Percentiles rank a stretch among this genome's conserved stretches.
Evolutionary conservation across 2,113 vertebrate species (phyloP).

Genomic region (Gambusia holbrooki): DNA sequence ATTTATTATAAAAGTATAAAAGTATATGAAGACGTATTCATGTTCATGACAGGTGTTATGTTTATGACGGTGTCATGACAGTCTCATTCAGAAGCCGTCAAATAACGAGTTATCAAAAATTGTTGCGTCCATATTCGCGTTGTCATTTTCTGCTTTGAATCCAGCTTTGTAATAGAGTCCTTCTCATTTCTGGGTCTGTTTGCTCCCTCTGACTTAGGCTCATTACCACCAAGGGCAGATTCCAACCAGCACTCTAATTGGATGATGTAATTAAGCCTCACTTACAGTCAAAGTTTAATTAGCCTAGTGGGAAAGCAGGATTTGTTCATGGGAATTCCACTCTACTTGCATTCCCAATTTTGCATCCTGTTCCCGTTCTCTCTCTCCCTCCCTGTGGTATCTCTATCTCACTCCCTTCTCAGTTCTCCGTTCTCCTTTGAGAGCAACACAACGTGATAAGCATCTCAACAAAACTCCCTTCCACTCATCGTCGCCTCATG

Average conservation of each 20-base stretch:
- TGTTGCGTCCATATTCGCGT: neutral
- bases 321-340: slow-evolving; percentile 46
- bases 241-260: slow-evolving; percentile 60
- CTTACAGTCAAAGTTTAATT: slow-evolving; percentile 78
- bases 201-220: slow-evolving; percentile 43
- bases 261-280: slow-evolving; percentile 75
- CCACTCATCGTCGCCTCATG: slow-evolving; percentile 13
- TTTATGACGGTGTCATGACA: too few species aligned
- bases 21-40: too few species aligned
- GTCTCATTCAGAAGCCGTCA: too few species aligned
- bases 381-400: slow-evolving; percentile 9
- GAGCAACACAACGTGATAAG: slow-evolving; percentile 60
- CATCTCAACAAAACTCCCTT: slow-evolving; percentile 48
- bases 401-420: neutral
- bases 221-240: slow-evolving; percentile 65
- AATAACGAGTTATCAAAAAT: neutral
- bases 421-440: slow-evolving; percentile 35
- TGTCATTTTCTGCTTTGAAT: neutral
- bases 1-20: too few species aligned
- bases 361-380: slow-evolving; percentile 8
- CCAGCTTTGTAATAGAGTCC: slow-evolving; percentile 34
- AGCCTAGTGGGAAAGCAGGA: slow-evolving; percentile 63
- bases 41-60: too few species aligned
- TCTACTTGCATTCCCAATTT: slow-evolving; percentile 23
- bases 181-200: slow-evolving; percentile 7